Conservation (phyloP, 2,113 vertebrate genomes). For the Caretta caretta region DNA sequence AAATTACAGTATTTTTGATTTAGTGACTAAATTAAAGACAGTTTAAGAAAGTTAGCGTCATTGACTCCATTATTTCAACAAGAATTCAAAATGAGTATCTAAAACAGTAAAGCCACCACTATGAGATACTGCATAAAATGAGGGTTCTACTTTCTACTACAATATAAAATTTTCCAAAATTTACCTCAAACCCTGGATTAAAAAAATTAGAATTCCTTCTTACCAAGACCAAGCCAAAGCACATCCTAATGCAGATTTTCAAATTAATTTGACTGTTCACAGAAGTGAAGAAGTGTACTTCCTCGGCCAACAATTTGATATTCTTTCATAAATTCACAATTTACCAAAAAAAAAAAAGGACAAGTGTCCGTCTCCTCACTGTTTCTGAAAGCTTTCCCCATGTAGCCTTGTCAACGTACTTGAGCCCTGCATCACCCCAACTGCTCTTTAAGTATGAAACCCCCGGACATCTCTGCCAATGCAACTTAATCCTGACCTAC, state of each 20-base stretch:
- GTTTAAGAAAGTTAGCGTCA: not conserved
- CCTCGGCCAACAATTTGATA: not conserved
- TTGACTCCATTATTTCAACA: not conserved
- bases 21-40: not conserved
- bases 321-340: too few relatives aligned
- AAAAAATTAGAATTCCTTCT: not conserved
- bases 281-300: not conserved
- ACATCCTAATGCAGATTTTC: not conserved
- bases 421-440: not conserved
- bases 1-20: not conserved
- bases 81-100: not conserved
- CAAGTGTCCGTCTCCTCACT: not conserved
- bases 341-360: not conserved
- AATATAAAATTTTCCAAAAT: not conserved
- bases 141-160: too few relatives aligned
- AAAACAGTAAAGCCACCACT: not conserved
- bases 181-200: not conserved
- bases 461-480: not conserved
- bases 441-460: not conserved
- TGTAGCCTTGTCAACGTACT: not conserved
- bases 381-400: constrained; percentile 1
- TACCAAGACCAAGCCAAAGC: not conserved
- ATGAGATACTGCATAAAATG: not conserved
- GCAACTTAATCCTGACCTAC: not conserved
- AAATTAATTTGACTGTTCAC: not conserved